Base-by-base conservation (phyloP, 2,888 invertebrate species). In the Atethmia centrago region DNA sequence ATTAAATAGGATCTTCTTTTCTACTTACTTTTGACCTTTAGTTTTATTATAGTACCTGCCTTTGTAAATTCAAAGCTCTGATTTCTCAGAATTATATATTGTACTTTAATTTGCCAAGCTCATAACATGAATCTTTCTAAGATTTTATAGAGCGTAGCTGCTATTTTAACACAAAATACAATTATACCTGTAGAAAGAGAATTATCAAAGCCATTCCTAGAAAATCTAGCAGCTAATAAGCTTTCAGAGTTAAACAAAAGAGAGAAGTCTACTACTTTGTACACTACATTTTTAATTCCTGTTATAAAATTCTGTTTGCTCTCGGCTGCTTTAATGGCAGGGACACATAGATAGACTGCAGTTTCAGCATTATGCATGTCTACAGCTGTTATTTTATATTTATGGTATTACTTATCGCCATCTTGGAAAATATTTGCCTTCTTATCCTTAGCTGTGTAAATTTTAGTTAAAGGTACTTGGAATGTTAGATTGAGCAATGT, bases 251-350 rank as follows among this genome's bases (percentile, higher is more conserved):
- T 47, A 77, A 79, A 81, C 80, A 84, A 84, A 86, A 79, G 78
- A 71, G 64, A 71, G 79, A 79, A 83, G 77, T 75, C 79, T 71
- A 74, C 75, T 82, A 79, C 83, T 85, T 79, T 68, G 80, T 87
- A 47, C 80, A 71, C 74, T 85, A 85, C 84, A 86, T 88, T 88
- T 88, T 86, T 85, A 87, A 88, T 85, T 84, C 81, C 84, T 81
- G 76, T 83, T 90, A 82, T 88, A 90, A 87, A 84, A 89, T 90
- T 90, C 86, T 88, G 85, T 89, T 88, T 87, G 77, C 71, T 80
- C 76, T 69, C 73, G 83, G 82, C 79, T 75, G 76, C 77, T 80
- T 83, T 85, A 86, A 87, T 83, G 85, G 82, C 75, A 74, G 55
- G 72, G 79, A 80, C 80, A 82, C 68, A 75, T 63, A 74, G 63